Conservation (phyloP, 1,140 invertebrate species). For the Caerostris darwini region DNA sequence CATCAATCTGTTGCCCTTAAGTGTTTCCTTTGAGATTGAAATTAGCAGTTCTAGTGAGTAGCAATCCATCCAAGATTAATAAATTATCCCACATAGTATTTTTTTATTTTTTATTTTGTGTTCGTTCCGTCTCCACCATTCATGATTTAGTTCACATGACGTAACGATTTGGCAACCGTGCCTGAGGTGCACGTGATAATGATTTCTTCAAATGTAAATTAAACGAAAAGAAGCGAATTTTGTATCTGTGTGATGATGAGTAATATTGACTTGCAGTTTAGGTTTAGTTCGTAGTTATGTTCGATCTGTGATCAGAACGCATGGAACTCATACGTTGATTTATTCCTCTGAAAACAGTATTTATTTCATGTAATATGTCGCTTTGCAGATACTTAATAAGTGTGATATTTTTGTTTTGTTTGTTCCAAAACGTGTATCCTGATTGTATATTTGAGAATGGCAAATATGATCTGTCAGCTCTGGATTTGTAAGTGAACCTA, state of each 20-base stretch:
- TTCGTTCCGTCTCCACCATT: no score
- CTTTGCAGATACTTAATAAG: conserved; percentile 27
- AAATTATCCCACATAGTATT: no score
- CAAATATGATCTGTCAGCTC: conserved; percentile 71
- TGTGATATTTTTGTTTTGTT: conserved; percentile 54
- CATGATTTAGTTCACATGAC: conserved; percentile 15
- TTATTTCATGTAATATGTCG: conserved; percentile 59
- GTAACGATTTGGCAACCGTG: conserved; percentile 45
- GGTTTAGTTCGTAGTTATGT: not conserved
- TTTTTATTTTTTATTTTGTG: no score
- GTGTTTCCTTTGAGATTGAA: no score
- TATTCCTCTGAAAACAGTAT: not conserved
- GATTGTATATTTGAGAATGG: conserved; percentile 63
- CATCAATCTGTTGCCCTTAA: no score
- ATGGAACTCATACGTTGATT: not conserved
- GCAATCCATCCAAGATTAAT: no score
- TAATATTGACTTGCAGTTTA: conserved; percentile 20
- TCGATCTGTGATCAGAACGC: not conserved
- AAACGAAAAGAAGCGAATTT: conserved; percentile 27
- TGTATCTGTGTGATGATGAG: conserved; percentile 34
- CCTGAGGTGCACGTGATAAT: conserved; percentile 43
- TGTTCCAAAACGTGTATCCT: conserved; percentile 57
- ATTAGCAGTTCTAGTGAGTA: no score
- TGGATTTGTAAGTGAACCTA: conserved; percentile 55
- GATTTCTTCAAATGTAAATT: conserved; percentile 66